phyloP scores from a whole-genome alignment of 35 echinoderm and acorn worm genomes.

The Acanthaster planci region DNA sequence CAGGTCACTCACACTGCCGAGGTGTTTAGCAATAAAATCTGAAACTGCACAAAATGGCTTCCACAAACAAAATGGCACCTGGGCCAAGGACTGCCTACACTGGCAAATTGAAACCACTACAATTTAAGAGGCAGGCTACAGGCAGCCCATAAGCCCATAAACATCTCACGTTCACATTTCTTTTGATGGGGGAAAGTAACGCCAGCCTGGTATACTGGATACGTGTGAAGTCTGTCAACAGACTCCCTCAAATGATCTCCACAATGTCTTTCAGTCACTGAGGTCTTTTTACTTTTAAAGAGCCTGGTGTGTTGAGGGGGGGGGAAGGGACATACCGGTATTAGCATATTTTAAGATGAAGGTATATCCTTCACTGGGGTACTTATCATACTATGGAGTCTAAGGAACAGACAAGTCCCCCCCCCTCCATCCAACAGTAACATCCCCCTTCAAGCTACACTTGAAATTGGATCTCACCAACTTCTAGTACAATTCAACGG shows the following conservation, averaged over 20 bases:
- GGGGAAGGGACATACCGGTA: background rate
- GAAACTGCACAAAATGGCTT: too few relatives aligned
- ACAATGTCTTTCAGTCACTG: background rate
- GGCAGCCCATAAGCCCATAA: too few relatives aligned
- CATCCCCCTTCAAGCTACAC: background rate
- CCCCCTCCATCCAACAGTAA: background rate
- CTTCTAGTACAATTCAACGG: constrained; percentile 14
- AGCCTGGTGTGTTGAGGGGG: too few relatives aligned
- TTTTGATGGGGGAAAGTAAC: background rate
- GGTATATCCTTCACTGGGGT: background rate
- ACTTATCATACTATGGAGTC: background rate
- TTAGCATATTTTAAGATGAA: constrained; percentile 7
- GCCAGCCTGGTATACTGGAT: background rate
- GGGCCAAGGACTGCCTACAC: too few relatives aligned
- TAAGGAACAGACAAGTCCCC: background rate
- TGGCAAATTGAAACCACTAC: too few relatives aligned
- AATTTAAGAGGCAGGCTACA: too few relatives aligned
- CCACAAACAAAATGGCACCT: too few relatives aligned
- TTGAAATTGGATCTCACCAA: constrained; percentile 6
- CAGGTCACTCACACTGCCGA: too few relatives aligned
- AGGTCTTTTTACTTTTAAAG: too few relatives aligned
- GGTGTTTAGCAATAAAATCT: too few relatives aligned
- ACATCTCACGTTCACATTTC: too few relatives aligned
- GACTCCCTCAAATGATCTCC: background rate
- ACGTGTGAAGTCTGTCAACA: background rate